Percentiles rank a stretch among this genome's conserved stretches.
Evolutionary conservation across 1,140 invertebrate genomes (phyloP).

Genomic region (Aphidius gifuensis): DNA sequence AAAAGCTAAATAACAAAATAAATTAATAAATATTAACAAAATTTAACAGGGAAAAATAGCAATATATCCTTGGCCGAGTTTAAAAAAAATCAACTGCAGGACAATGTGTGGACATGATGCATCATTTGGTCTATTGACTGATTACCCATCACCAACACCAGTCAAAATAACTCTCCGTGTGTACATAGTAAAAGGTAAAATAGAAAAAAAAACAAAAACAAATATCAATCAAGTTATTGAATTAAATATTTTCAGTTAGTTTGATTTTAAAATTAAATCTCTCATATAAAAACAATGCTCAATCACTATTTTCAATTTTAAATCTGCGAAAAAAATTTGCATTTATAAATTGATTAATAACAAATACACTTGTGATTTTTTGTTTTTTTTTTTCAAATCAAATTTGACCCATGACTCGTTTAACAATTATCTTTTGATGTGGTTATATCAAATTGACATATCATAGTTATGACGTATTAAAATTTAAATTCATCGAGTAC

Average conservation of each 20-base stretch:
- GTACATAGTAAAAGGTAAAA: slow-evolving; percentile 69
- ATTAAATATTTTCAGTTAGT: too few species aligned
- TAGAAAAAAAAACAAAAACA: too few species aligned
- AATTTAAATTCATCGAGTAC: too few species aligned
- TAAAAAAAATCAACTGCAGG: slow-evolving; percentile 38
- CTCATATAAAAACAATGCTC: too few species aligned
- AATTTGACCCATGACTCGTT: too few species aligned
- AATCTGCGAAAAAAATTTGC: not conserved
- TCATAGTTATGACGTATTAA: too few species aligned
- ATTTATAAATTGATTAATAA: not conserved
- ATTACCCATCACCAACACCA: slow-evolving; percentile 66
- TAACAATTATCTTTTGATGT: too few species aligned
- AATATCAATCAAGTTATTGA: too few species aligned
- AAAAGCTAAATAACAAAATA: not conserved
- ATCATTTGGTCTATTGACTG: slow-evolving; percentile 58
- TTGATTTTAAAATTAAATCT: too few species aligned
- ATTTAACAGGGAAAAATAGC: slow-evolving; percentile 55
- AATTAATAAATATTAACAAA: slow-evolving; percentile 2
- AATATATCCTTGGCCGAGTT: slow-evolving; percentile 49
- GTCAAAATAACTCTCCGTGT: slow-evolving; percentile 72
- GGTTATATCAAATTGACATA: too few species aligned
- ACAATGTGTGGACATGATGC: slow-evolving; percentile 41
- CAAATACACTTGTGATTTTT: not conserved
- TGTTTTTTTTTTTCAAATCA: too few species aligned
- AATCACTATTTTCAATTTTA: too few species aligned